phyloP scores from a whole-genome alignment of 2,797 vertebrate species.

The Lacerta viridis region DNA sequence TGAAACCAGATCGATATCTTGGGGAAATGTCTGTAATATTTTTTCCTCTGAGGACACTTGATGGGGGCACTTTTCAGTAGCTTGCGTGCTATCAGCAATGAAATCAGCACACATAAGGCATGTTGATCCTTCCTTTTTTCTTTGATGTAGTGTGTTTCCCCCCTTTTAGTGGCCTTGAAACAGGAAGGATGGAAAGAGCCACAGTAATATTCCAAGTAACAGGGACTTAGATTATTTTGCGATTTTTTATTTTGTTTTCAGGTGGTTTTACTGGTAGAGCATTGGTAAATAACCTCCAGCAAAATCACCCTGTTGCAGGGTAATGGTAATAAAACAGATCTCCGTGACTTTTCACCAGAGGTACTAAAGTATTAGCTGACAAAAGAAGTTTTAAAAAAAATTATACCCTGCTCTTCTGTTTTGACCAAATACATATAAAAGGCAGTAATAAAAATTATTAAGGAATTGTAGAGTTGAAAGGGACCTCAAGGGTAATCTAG shows the following conservation, averaged over 20 bases:
- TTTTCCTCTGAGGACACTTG: slow-evolving; percentile 44
- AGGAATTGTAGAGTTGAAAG: neutral
- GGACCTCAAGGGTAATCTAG: neutral
- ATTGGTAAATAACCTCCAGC: neutral
- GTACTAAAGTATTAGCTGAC: neutral
- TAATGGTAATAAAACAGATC: slow-evolving; percentile 19
- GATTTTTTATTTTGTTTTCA: slow-evolving; percentile 1
- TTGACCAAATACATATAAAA: neutral
- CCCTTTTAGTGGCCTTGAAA: neutral
- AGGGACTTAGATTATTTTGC: rapidly evolving
- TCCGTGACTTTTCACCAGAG: slow-evolving; percentile 18
- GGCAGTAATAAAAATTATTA: neutral
- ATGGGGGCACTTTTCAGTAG: slow-evolving; percentile 29
- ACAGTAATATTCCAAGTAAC: slow-evolving; percentile 4
- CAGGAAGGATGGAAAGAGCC: neutral
- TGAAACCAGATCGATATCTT: slow-evolving; percentile 5
- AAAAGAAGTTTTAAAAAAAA: neutral
- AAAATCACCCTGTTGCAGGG: neutral
- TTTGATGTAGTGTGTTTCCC: neutral
- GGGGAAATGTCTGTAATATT: slow-evolving; percentile 48
- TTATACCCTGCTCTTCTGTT: neutral
- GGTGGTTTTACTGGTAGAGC: neutral
- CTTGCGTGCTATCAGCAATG: slow-evolving; percentile 6
- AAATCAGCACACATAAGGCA: neutral
- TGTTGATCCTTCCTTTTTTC: neutral